Base-by-base conservation (phyloP, 2,888 invertebrate genomes). In the Junonia oenone region DNA sequence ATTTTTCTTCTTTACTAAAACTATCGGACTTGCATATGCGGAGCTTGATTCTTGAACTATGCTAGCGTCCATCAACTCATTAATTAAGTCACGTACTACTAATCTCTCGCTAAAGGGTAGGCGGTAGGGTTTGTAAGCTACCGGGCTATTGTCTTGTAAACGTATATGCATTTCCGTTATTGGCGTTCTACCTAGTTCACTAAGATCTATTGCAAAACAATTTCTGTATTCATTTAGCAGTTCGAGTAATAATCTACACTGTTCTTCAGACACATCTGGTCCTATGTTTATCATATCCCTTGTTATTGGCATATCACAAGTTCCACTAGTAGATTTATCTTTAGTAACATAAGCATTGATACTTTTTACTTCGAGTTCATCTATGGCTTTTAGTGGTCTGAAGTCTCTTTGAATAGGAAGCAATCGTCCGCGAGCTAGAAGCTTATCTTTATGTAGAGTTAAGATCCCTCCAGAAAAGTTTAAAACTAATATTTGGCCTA, bases 21-120 rank as follows among this genome's bases (percentile, higher is more conserved):
- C 49, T 9, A 68, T 62, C 0, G 69, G 67, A 31, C 66, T 66
- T 0, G 69, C 68, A 45, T 65, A 68, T 2, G 62, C 53, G 1
- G 67, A 69, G 6, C 35, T 26, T 0, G 64, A 67, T 40, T 66
- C 61, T 6, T 58, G 46, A 14, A 62, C 50, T 13, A 63, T 65
- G 8, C 51, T 56, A 15, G 14, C 9, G 4, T 64, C 59, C 0
- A 62, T 0, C 62, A 66, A 59, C 27, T 66, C 64, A 22, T 64
- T 37, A 1, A 65, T 55, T 62, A 68, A 65, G 4, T 43, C 26
- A 6, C 37, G 26, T 0, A 68, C 63, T 2, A 37, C 3, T 3
- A n/a, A 1, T 38, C 63, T 19, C 37, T 68, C 68, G 0, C 54
- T 0, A 22, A 56, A 43, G 2, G 66, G 58, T 29, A 68, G 31